These are phyloP conservation scores for Meteorus colon DNA, from an alignment of 2,888 invertebrate genomes.

Conservation along the genomic window DNA sequence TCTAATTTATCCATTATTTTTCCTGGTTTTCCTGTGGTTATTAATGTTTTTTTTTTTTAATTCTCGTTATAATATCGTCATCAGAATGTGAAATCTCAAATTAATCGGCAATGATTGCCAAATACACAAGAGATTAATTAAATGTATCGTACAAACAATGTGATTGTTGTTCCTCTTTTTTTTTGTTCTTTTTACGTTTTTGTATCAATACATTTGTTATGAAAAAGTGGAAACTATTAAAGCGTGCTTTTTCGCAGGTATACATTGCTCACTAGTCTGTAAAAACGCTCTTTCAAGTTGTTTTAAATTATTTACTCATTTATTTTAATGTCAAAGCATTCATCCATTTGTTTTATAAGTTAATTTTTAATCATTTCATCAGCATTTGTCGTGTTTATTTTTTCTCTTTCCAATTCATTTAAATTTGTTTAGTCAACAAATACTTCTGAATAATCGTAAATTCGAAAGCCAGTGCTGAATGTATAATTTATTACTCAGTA, in stretches of 20 bases:
- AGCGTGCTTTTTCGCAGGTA: constrained; percentile 38
- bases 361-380: neutral
- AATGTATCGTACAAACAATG: constrained; percentile 38
- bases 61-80: constrained; percentile 31
- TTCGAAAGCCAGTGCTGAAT: constrained; percentile 35
- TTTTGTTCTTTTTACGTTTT: constrained; percentile 34
- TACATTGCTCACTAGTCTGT: constrained; percentile 41
- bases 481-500: neutral
- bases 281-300: constrained; percentile 35
- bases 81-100: constrained; percentile 14
- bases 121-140: constrained; percentile 18
- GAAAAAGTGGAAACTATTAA: constrained; percentile 45
- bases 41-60: constrained; percentile 23
- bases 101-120: constrained; percentile 6
- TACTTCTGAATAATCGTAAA: constrained; percentile 13
- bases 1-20: neutral
- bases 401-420: neutral
- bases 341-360: constrained; percentile 18
- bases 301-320: constrained; percentile 9
- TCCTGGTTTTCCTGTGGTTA: too few relatives aligned
- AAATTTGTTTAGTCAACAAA: neutral
- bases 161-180: constrained; percentile 19
- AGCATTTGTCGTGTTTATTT: neutral
- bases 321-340: constrained; percentile 18
- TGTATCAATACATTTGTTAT: constrained; percentile 39